A percentile compares a stretch with the other conserved stretches of the same genome.
Conservation (phyloP, 92 coral and sea anemone genomes). For the Parazoanthus swiftii region DNA sequence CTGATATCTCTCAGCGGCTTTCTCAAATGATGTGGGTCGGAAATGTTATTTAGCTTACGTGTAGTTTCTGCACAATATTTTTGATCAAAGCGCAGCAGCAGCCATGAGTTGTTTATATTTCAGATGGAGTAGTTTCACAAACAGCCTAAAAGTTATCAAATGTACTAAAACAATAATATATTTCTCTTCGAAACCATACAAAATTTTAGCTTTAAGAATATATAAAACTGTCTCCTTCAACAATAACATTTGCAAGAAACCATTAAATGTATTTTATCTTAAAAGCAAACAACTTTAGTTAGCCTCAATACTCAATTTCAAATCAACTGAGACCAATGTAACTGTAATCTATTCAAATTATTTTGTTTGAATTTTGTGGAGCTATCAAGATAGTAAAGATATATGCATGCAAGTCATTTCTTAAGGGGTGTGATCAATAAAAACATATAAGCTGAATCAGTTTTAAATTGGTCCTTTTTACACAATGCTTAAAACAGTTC, state of each 20-base stretch:
- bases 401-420: background rate
- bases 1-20: background rate
- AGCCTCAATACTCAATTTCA: background rate
- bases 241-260: background rate
- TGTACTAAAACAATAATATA: background rate
- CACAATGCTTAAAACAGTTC: background rate
- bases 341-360: background rate
- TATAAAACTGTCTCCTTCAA: background rate
- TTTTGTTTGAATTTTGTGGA: background rate
- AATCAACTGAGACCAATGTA: background rate
- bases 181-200: background rate
- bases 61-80: background rate
- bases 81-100: background rate
- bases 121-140: background rate
- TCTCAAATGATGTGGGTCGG: background rate
- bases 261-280: background rate
- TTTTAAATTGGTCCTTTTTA: background rate
- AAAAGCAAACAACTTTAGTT: constrained; percentile 10
- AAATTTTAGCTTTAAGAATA: background rate
- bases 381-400: background rate
- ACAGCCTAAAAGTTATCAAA: constrained; percentile 16
- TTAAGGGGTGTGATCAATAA: background rate
- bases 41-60: background rate
- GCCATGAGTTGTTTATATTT: background rate
- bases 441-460: background rate